These are phyloP conservation scores for Anabacerthia variegaticeps DNA, from an alignment of 2,797 vertebrate species.

Conservation along the genomic window DNA sequence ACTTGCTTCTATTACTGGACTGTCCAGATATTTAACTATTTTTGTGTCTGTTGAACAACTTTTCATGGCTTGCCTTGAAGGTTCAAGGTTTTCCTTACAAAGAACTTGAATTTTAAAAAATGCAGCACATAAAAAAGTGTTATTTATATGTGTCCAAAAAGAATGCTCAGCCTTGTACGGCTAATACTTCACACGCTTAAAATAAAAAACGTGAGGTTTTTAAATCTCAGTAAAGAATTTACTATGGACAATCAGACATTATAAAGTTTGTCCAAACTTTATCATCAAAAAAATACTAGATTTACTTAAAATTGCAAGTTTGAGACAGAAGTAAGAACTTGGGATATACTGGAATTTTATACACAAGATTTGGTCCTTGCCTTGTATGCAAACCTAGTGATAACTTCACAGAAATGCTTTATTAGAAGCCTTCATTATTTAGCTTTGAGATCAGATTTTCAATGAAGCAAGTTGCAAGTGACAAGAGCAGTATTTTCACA, in stretches of 20 bases:
- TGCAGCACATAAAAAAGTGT: neutral
- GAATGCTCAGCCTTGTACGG: neutral
- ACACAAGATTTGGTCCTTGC: neutral
- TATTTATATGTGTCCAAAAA: neutral
- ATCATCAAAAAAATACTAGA: neutral
- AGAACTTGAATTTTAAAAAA: neutral
- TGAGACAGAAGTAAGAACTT: neutral
- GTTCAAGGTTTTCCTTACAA: neutral
- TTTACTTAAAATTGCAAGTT: neutral
- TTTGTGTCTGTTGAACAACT: neutral
- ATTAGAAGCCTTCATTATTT: neutral
- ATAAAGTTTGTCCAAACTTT: neutral
- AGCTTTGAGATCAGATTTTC: neutral
- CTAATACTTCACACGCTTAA: neutral
- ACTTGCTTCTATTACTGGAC: neutral
- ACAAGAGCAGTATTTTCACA: neutral
- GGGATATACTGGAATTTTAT: neutral
- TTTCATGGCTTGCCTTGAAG: neutral
- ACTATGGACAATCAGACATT: neutral
- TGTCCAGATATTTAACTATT: neutral
- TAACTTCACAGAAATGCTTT: neutral
- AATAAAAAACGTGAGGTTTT: neutral
- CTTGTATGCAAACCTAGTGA: neutral
- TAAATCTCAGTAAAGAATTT: neutral
- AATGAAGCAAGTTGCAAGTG: neutral